These are phyloP conservation scores for Todus mexicanus DNA, from an alignment of 2,797 vertebrate genomes.

Conservation along the genomic window DNA sequence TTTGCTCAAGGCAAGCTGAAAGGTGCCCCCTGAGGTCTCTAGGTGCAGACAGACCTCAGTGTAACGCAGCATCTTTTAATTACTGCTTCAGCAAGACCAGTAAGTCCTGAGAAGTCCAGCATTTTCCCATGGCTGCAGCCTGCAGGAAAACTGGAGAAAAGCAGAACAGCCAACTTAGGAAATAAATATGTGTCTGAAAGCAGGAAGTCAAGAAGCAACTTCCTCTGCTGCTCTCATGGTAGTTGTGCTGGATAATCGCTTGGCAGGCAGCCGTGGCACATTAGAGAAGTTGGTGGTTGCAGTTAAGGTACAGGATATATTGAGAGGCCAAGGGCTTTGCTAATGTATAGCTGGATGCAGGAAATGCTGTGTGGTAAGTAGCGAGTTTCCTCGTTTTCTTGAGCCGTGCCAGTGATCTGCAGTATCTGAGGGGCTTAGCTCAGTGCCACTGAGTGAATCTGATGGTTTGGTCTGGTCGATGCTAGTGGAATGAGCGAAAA, in stretches of 20 bases:
- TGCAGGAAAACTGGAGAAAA: background rate
- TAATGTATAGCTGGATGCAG: background rate
- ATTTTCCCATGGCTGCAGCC: background rate
- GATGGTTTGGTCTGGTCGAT: background rate
- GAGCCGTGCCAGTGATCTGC: background rate
- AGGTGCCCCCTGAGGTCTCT: background rate
- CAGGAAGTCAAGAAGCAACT: background rate
- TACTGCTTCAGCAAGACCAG: background rate
- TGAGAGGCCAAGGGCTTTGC: background rate
- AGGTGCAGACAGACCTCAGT: background rate
- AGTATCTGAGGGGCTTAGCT: background rate
- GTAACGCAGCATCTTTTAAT: background rate
- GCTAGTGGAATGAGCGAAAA: background rate
- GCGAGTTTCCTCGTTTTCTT: background rate
- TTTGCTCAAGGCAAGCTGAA: background rate
- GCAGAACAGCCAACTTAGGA: background rate
- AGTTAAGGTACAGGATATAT: background rate
- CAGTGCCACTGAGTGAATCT: background rate
- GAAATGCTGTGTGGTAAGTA: background rate
- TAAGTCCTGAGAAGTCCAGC: background rate
- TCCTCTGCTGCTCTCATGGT: background rate
- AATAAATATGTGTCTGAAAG: background rate
- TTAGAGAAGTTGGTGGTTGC: background rate
- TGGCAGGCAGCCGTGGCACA: background rate
- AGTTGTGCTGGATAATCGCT: slow-evolving; percentile 37